These are phyloP conservation scores for Agonopterix heracliana DNA, from an alignment of 2,888 invertebrate genomes.

Conservation along the genomic window DNA sequence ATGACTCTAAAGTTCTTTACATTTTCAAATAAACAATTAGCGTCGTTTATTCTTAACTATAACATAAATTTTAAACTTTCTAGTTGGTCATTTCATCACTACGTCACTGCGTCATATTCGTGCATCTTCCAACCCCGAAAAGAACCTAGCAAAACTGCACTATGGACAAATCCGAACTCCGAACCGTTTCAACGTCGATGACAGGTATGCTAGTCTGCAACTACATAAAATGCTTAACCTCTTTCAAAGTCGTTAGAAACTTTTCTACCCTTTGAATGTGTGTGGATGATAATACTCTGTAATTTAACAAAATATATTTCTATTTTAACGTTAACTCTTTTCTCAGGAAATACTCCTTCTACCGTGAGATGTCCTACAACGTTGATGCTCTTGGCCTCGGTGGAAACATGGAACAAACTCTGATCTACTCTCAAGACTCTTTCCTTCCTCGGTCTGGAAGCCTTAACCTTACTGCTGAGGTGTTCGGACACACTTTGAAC, in stretches of 20 bases:
- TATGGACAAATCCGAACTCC: constrained; percentile 73
- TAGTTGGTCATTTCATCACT: constrained; percentile 90
- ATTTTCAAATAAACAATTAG: too few relatives aligned
- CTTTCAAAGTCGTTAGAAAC: too few relatives aligned
- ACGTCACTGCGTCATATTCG: constrained; percentile 87
- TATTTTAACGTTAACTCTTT: background rate
- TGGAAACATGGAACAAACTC: constrained; percentile 80
- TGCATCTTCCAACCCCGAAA: constrained; percentile 85
- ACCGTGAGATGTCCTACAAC: constrained; percentile 84
- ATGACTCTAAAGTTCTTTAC: too few relatives aligned
- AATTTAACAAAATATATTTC: too few relatives aligned
- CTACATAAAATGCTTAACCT: too few relatives aligned
- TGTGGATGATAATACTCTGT: too few relatives aligned
- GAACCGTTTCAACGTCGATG: constrained; percentile 79
- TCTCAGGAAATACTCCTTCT: constrained; percentile 85
- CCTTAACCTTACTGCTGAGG: constrained; percentile 84
- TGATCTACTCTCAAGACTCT: constrained; percentile 90
- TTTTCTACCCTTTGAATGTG: too few relatives aligned
- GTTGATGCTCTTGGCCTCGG: constrained; percentile 82
- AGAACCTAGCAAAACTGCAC: constrained; percentile 72
- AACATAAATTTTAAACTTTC: background rate
- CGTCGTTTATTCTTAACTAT: too few relatives aligned
- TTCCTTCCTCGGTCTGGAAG: constrained; percentile 84
- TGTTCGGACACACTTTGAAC: constrained; percentile 87
- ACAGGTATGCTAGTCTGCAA: constrained; percentile 52